Evolutionary conservation across 2,888 invertebrate genomes (phyloP), one percentile per base, ranked within the genome.

Genomic region (Platycheirus albimanus): DNA sequence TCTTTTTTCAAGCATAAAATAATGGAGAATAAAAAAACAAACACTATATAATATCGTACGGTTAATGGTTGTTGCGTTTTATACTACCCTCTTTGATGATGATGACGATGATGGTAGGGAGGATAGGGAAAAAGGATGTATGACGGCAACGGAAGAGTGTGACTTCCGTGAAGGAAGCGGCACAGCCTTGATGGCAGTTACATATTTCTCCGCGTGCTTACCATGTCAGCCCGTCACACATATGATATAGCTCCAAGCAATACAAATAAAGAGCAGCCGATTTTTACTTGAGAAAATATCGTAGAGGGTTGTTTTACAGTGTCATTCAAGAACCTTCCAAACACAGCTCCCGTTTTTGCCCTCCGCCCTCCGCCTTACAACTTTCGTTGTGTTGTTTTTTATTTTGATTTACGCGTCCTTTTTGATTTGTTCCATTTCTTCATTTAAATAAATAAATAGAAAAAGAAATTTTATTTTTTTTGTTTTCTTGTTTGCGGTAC

Each of bases 21-120:
- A 70, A 66, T 51, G 49, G 41, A 63, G 30, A 17, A 19, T 6
- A 30, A 30, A 63, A 52, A 52, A 41, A 74, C 13, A 19, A 56
- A 20, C 15, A 28, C 6, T 30, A 56, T n/a, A 54, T n/a, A 13
- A 69, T 33, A 43, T 19, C 24, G 4, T 10, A 24, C 8, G 2
- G 19, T 20, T 36, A 36, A 36, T 8, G 30, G n/a, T 38, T 3
- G 19, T 30, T 45, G 56, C 51, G 36, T 70, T 75, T 63, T 75
- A 70, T 80, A 71, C 58, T 56, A 71, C 76, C 52, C 30, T 76
- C 64, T 58, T 70, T 52, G 66, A 66, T n/a, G n/a, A n/a, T n/a
- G 41, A 56, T 49, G 11, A 45, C 17, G 51, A 30, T 28, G n/a
- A 10, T 30, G 30, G 17, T 17, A 30, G 19, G 8, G 36, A 11